A percentile compares a stretch with the other conserved stretches of the same genome.
phyloP scores from a whole-genome alignment of 2,888 invertebrate genomes.

The Hyles lineata region DNA sequence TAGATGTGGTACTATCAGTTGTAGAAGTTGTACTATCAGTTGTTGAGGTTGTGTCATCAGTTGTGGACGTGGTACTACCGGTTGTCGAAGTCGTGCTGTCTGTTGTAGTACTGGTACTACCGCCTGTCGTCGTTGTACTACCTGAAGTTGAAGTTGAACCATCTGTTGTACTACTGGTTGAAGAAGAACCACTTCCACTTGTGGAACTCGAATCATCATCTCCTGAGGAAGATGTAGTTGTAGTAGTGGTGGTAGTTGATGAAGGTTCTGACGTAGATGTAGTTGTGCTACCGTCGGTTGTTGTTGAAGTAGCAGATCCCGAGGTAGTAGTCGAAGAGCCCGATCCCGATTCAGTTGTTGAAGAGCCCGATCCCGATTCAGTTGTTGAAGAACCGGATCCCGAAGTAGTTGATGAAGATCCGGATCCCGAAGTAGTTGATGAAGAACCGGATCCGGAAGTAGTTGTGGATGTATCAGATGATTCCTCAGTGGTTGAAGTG shows the following conservation, averaged over 20 bases:
- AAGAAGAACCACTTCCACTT: no score
- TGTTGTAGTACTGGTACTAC: slow-evolving; percentile 32
- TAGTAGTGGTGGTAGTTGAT: slow-evolving; percentile 32
- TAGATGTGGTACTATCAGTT: background rate
- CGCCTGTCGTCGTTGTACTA: slow-evolving; percentile 33
- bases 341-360: background rate
- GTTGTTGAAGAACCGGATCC: background rate
- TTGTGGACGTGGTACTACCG: slow-evolving; percentile 31
- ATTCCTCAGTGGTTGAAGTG: slow-evolving; percentile 28
- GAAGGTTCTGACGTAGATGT: background rate
- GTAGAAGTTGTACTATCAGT: background rate
- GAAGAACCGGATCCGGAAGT: background rate
- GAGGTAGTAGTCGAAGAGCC: background rate
- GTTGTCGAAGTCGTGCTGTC: slow-evolving; percentile 10
- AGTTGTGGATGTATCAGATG: background rate
- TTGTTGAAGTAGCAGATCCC: background rate
- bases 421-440: background rate
- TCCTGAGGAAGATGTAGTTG: slow-evolving; percentile 32
- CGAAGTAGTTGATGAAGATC: background rate
- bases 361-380: background rate
- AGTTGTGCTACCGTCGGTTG: background rate
- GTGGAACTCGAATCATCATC: background rate
- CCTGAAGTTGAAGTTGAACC: background rate
- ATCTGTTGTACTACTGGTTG: background rate
- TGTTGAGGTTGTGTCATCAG: slow-evolving; percentile 34